A percentile compares a stretch with the other conserved stretches of the same genome.
phyloP scores from a whole-genome alignment of 2,888 invertebrate genomes.

The Argynnis bischoffii region DNA sequence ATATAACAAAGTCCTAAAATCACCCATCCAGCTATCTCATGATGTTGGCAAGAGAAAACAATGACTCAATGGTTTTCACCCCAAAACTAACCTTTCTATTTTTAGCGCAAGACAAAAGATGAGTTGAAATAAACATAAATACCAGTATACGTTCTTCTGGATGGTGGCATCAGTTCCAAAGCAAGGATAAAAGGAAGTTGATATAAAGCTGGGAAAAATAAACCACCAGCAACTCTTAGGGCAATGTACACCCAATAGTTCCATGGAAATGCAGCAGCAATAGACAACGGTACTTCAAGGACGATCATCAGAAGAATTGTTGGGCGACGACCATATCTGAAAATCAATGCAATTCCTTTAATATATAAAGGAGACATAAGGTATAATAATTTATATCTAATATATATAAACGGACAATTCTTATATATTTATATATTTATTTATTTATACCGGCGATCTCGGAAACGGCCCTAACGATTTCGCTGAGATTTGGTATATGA shows the following conservation, averaged over 20 bases:
- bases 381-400: not conserved
- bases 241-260: slow-evolving; percentile 83
- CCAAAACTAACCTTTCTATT: no score
- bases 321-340: slow-evolving; percentile 84
- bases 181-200: slow-evolving; percentile 86
- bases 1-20: not conserved
- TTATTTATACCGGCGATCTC: no score
- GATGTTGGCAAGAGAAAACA: not conserved
- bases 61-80: not conserved
- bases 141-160: slow-evolving; percentile 84
- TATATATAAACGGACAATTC: no score
- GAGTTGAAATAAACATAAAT: no score
- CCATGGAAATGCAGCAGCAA: slow-evolving; percentile 83
- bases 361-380: not conserved
- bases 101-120: no score
- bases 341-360: slow-evolving; percentile 29
- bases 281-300: slow-evolving; percentile 83
- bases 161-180: slow-evolving; percentile 85
- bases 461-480: no score
- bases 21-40: not conserved
- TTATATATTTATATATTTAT: no score
- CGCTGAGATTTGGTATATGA: no score
- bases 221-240: slow-evolving; percentile 82
- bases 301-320: slow-evolving; percentile 84
- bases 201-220: slow-evolving; percentile 86